phyloP scores from a whole-genome alignment of 1,140 invertebrate genomes.

The Drosophila aff. region DNA sequence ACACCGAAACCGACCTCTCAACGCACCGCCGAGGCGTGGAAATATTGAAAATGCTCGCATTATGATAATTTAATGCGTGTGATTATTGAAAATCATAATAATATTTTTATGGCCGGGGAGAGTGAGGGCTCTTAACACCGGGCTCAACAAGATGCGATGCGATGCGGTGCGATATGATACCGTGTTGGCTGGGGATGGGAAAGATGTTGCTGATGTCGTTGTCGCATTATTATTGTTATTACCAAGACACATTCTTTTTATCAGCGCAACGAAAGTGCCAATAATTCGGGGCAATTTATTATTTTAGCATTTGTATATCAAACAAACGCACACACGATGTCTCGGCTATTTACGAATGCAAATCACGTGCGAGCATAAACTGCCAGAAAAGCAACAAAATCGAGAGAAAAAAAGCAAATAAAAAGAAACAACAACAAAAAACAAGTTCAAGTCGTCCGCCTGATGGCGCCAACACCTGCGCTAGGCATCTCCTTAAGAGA shows the following conservation, averaged over 20 bases:
- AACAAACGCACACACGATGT: constrained; percentile 43
- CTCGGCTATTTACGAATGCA: constrained; percentile 72
- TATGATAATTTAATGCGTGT: constrained; percentile 81
- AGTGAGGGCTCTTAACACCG: constrained; percentile 22
- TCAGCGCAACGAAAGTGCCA: constrained; percentile 76
- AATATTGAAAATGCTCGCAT: constrained; percentile 78
- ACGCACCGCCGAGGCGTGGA: constrained; percentile 42
- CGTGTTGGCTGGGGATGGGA: constrained; percentile 7
- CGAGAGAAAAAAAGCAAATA: constrained; percentile 11
- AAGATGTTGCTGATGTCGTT: constrained; percentile 67
- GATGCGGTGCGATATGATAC: constrained; percentile 22
- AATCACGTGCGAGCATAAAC: constrained; percentile 78
- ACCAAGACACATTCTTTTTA: constrained; percentile 79
- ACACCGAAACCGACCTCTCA: constrained; percentile 7
- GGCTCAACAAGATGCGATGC: constrained; percentile 44
- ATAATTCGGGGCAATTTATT: constrained; percentile 83
- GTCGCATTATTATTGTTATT: constrained; percentile 84
- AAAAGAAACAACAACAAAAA: constrained; percentile 20
- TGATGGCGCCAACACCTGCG: constrained; percentile 63
- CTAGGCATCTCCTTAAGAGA: constrained; percentile 49
- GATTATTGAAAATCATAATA: constrained; percentile 84
- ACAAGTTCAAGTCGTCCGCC: constrained; percentile 39
- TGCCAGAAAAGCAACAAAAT: constrained; percentile 54
- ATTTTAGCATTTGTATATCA: constrained; percentile 80
- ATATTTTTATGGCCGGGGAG: constrained; percentile 72